Conservation (phyloP, 64 coral and sea anemone species). For the Actinia equina region DNA sequence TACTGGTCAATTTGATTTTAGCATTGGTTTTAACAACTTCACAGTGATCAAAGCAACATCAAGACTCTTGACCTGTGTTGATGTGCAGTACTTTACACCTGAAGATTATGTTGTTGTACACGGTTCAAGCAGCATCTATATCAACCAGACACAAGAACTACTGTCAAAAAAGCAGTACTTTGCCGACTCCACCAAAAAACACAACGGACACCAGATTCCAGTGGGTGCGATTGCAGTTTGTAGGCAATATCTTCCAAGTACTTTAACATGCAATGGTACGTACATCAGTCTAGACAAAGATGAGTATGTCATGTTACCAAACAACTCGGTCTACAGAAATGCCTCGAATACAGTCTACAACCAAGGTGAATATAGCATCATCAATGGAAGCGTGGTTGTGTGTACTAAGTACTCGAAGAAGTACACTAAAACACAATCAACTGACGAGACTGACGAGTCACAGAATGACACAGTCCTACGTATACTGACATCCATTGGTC, state of each 20-base stretch:
- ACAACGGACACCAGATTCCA: not conserved
- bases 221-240: not conserved
- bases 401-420: not conserved
- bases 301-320: conserved; percentile 32
- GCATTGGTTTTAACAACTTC: not conserved
- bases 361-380: conserved; percentile 1
- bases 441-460: no score
- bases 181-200: not conserved
- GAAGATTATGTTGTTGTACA: not conserved
- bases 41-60: conserved; percentile 9
- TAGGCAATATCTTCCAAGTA: not conserved
- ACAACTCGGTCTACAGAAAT: conserved; percentile 36
- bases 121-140: not conserved
- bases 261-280: not conserved
- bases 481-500: conserved; percentile 15
- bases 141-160: conserved; percentile 20
- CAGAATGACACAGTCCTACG: not conserved
- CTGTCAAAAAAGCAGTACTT: conserved; percentile 12
- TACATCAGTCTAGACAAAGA: not conserved
- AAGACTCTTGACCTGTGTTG: conserved; percentile 17
- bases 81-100: not conserved
- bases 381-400: conserved; percentile 3
- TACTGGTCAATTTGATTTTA: not conserved
- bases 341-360: conserved; percentile 7
- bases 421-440: not conserved